These are phyloP conservation scores for Orthosia gracilis DNA, from an alignment of 2,888 invertebrate species.

Conservation along the genomic window DNA sequence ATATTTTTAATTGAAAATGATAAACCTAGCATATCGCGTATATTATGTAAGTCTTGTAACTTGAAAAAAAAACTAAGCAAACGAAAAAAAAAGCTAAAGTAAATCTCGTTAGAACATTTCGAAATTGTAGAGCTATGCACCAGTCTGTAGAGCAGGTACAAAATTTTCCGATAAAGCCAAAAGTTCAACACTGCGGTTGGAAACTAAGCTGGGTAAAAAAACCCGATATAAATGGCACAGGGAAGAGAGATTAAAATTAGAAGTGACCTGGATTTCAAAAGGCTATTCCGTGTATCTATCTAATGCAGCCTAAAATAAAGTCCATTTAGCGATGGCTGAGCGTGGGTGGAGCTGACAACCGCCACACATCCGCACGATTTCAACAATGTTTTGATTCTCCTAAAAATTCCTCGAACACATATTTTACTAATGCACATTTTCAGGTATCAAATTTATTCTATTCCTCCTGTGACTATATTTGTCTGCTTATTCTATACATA, in stretches of 20 bases:
- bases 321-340: conserved; percentile 69
- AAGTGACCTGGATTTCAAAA: conserved; percentile 75
- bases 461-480: not conserved
- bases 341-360: conserved; percentile 72
- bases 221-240: conserved; percentile 69
- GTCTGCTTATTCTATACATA: too few relatives aligned
- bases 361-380: conserved; percentile 69
- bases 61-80: too few relatives aligned
- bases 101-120: not conserved
- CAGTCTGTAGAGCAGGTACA: not conserved
- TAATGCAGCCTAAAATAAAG: conserved; percentile 78
- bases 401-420: conserved; percentile 62
- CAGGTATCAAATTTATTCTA: not conserved
- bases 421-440: conserved; percentile 56
- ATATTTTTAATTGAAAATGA: conserved; percentile 8
- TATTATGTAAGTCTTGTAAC: conserved; percentile 7
- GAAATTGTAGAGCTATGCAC: conserved; percentile 5
- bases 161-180: conserved; percentile 25
- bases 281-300: conserved; percentile 68
- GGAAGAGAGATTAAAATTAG: conserved; percentile 72
- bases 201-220: conserved; percentile 67
- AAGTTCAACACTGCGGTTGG: conserved; percentile 32
- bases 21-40: not conserved
- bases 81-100: too few relatives aligned
- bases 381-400: conserved; percentile 68